Evolutionary conservation across 2,888 invertebrate genomes (phyloP).

Genomic region (Orthosia incerta): DNA sequence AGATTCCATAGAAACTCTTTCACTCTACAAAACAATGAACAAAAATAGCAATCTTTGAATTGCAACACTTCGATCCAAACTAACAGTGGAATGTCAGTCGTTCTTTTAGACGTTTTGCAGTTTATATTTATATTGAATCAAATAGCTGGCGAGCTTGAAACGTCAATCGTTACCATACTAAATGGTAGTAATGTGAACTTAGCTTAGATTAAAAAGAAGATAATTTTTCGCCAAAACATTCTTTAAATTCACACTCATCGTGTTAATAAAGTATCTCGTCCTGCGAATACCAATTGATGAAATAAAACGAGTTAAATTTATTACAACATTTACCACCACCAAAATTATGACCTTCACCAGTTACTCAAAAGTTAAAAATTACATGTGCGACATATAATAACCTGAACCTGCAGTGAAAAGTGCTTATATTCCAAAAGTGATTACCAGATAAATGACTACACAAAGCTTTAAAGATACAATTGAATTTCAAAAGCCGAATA

Average conservation of each 20-base stretch:
- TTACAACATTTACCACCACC: slow-evolving; percentile 63
- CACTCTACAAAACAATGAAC: slow-evolving; percentile 38
- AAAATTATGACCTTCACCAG: slow-evolving; percentile 55
- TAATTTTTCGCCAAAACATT: background rate
- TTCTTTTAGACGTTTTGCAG: slow-evolving; percentile 49
- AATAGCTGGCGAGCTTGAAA: slow-evolving; percentile 54
- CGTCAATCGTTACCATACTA: slow-evolving; percentile 31
- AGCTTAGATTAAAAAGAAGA: slow-evolving; percentile 12
- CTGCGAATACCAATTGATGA: background rate
- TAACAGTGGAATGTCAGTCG: slow-evolving; percentile 46
- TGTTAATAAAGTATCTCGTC: slow-evolving; percentile 1
- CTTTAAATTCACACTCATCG: background rate
- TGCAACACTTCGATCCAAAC: slow-evolving; percentile 43
- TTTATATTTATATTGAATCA: slow-evolving; percentile 62
- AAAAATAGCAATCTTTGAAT: slow-evolving; percentile 47
- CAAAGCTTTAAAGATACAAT: background rate
- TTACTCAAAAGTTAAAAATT: slow-evolving; percentile 21
- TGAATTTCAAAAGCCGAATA: background rate
- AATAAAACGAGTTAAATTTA: slow-evolving; percentile 15
- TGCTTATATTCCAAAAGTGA: background rate
- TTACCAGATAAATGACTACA: background rate
- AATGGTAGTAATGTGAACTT: slow-evolving; percentile 30
- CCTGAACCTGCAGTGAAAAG: background rate
- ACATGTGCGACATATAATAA: slow-evolving; percentile 19
- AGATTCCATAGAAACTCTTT: slow-evolving; percentile 25